phyloP scores from a whole-genome alignment of 1,140 invertebrate species.

The Listronotus bonariensis region DNA sequence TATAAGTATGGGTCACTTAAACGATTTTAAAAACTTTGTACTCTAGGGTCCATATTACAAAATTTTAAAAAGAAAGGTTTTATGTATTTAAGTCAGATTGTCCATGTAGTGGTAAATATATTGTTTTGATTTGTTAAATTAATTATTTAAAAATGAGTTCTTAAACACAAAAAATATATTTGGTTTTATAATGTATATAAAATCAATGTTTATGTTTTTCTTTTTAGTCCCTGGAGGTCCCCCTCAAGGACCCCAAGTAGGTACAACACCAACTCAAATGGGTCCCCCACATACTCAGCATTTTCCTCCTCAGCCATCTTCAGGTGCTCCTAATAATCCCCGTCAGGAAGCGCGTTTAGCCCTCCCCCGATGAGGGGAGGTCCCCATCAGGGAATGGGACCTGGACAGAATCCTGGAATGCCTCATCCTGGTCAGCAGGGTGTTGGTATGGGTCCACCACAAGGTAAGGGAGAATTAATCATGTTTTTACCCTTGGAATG shows the following conservation, averaged over 20 bases:
- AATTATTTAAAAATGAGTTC: too few relatives aligned
- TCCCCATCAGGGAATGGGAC: not conserved
- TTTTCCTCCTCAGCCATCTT: not conserved
- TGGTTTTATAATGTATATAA: too few relatives aligned
- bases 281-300: slow-evolving; percentile 23
- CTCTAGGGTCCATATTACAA: too few relatives aligned
- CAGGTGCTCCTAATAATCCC: slow-evolving; percentile 3
- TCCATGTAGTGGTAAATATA: too few relatives aligned
- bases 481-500: not conserved
- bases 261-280: slow-evolving; percentile 2
- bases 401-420: slow-evolving; percentile 7
- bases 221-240: not conserved
- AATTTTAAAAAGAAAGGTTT: too few relatives aligned
- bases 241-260: slow-evolving; percentile 6
- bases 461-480: too few relatives aligned
- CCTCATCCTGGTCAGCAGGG: not conserved
- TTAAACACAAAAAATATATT: too few relatives aligned
- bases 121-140: not conserved
- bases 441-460: not conserved
- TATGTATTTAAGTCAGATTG: too few relatives aligned
- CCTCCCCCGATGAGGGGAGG: slow-evolving; percentile 15
- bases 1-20: too few relatives aligned
- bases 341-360: slow-evolving; percentile 4
- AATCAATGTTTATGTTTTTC: too few relatives aligned
- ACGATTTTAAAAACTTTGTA: too few relatives aligned